Evolutionary conservation across 2,888 invertebrate genomes (phyloP).

Genomic region (Xanthia icteritia): DNA sequence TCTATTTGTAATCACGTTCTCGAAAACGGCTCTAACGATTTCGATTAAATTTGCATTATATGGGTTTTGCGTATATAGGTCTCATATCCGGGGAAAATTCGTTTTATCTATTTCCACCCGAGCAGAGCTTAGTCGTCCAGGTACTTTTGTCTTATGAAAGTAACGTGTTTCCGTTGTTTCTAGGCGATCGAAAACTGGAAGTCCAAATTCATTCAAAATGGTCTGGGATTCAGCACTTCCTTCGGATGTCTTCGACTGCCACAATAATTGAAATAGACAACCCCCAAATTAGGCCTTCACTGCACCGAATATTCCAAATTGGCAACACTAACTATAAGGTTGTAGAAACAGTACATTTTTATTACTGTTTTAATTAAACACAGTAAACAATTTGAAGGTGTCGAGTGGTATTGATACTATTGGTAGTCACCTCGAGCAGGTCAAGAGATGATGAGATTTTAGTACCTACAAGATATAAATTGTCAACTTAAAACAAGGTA

Average conservation of each 20-base stretch:
- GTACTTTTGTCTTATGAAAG: constrained; percentile 64
- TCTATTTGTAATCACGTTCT: too few relatives aligned
- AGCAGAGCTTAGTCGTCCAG: too few relatives aligned
- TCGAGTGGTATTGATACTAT: neutral
- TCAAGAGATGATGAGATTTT: neutral
- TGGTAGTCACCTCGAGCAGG: too few relatives aligned
- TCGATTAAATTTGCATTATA: too few relatives aligned
- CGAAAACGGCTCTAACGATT: too few relatives aligned
- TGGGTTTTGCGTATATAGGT: too few relatives aligned
- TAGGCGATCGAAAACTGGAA: neutral
- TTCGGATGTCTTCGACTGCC: neutral
- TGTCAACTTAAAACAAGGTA: neutral
- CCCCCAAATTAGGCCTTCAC: neutral
- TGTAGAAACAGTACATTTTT: neutral
- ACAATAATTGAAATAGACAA: neutral
- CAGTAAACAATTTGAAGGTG: too few relatives aligned
- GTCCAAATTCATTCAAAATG: neutral
- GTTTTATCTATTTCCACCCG: too few relatives aligned
- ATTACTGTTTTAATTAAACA: neutral
- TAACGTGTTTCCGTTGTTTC: constrained; percentile 19
- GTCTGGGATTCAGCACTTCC: neutral
- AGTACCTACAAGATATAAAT: neutral
- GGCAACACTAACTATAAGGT: neutral
- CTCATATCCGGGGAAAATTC: too few relatives aligned
- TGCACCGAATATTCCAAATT: neutral